Evolutionary conservation across 2,797 vertebrate genomes (phyloP).

Genomic region (Alosa sapidissima): DNA sequence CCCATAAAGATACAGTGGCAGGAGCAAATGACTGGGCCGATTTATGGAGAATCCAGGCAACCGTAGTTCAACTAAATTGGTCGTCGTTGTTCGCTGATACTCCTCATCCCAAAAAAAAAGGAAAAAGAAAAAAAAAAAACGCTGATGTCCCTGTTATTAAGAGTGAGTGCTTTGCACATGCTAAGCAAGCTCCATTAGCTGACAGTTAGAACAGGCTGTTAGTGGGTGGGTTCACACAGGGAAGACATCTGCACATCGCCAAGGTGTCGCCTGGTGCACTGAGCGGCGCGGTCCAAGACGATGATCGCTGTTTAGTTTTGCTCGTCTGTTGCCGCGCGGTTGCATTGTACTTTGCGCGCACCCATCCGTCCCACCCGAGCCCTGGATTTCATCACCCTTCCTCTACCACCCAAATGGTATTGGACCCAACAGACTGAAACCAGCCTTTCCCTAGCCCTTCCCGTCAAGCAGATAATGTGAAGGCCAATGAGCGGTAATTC

Average conservation of each 20-base stretch:
- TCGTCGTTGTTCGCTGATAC: slow-evolving; percentile 50
- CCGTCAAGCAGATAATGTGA: slow-evolving; percentile 19
- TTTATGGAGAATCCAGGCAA: slow-evolving; percentile 51
- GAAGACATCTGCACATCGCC: slow-evolving; percentile 43
- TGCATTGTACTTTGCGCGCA: background rate
- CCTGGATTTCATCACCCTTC: background rate
- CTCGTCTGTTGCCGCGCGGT: background rate
- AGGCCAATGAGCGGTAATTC: slow-evolving; percentile 25
- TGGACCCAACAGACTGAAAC: slow-evolving; percentile 12
- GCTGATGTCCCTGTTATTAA: slow-evolving; percentile 54
- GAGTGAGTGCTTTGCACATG: slow-evolving; percentile 56
- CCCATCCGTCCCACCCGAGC: background rate
- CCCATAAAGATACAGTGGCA: slow-evolving; percentile 45
- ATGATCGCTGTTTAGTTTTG: slow-evolving; percentile 58
- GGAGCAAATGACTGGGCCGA: slow-evolving; percentile 47
- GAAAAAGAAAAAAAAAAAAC: background rate
- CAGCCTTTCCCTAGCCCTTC: slow-evolving; percentile 22
- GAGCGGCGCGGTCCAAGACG: slow-evolving; percentile 72
- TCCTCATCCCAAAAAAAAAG: slow-evolving; percentile 23
- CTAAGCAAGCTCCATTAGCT: slow-evolving; percentile 56
- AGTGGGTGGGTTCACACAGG: slow-evolving; percentile 47
- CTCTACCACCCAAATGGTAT: slow-evolving; percentile 18
- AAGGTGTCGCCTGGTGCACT: slow-evolving; percentile 55
- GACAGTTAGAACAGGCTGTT: slow-evolving; percentile 56
- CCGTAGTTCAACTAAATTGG: slow-evolving; percentile 58